Percentiles rank a stretch among this genome's conserved stretches.
These are phyloP conservation scores for Malaclemys terrapin DNA, from an alignment of 2,113 vertebrate species.

Conservation along the genomic window DNA sequence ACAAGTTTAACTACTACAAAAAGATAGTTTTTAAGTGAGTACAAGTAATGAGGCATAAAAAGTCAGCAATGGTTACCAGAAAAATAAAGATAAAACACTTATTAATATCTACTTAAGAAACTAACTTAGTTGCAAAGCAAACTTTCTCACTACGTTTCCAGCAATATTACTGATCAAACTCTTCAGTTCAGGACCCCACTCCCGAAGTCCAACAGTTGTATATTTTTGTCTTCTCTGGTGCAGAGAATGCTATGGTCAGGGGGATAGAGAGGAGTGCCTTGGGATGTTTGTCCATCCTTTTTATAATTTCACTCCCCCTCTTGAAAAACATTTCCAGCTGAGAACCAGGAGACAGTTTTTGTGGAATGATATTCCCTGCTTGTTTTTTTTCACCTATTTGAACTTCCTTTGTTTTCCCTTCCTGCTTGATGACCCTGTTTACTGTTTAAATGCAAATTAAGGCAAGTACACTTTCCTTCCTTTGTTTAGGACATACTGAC, in stretches of 20 bases:
- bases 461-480: too few species aligned
- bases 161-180: too few species aligned
- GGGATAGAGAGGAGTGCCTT: not conserved
- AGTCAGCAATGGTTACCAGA: not conserved
- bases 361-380: too few species aligned
- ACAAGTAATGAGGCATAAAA: not conserved
- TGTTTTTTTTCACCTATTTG: too few species aligned
- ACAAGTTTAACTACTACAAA: not conserved
- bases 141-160: not conserved
- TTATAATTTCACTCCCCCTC: not conserved
- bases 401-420: too few species aligned
- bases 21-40: not conserved
- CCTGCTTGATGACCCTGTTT: too few species aligned
- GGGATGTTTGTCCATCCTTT: not conserved
- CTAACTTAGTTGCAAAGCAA: not conserved
- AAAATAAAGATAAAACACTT: not conserved
- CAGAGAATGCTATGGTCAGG: not conserved
- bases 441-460: too few species aligned
- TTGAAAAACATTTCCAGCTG: not conserved
- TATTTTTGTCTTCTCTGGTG: not conserved
- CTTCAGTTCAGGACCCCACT: not conserved
- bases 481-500: not conserved
- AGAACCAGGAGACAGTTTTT: too few species aligned
- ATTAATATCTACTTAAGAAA: not conserved
- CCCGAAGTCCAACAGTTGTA: not conserved